Evolutionary conservation across 1,140 invertebrate species (phyloP).

Genomic region (Bombus confusus): DNA sequence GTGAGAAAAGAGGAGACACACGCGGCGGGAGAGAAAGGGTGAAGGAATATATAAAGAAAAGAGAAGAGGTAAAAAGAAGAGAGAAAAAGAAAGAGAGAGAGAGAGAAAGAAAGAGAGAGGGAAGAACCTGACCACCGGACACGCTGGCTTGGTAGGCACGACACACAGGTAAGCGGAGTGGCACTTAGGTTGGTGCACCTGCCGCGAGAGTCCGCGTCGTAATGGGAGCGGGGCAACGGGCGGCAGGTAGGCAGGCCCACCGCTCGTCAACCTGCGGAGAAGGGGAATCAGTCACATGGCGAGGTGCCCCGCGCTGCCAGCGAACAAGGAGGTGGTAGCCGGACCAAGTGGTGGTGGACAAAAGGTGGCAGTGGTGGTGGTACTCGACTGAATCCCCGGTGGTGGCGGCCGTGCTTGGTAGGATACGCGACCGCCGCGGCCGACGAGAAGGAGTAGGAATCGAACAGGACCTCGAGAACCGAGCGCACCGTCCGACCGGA

Average conservation of each 20-base stretch:
- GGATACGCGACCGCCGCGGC: slow-evolving; percentile 24
- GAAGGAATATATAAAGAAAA: not conserved
- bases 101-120: slow-evolving; percentile 55
- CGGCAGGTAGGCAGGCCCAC: slow-evolving; percentile 82
- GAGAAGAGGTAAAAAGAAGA: not conserved
- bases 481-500: slow-evolving; percentile 44
- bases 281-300: slow-evolving; percentile 82
- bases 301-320: slow-evolving; percentile 60
- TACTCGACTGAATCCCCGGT: slow-evolving; percentile 3
- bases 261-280: slow-evolving; percentile 78
- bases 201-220: slow-evolving; percentile 82
- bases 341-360: slow-evolving; percentile 56
- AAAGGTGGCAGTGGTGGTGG: slow-evolving; percentile 56
- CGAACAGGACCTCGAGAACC: slow-evolving; percentile 47
- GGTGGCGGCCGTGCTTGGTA: slow-evolving; percentile 12
- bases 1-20: slow-evolving; percentile 38
- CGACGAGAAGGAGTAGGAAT: slow-evolving; percentile 66
- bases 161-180: slow-evolving; percentile 75
- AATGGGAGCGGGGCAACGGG: slow-evolving; percentile 82
- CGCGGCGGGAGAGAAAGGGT: slow-evolving; percentile 1
- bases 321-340: slow-evolving; percentile 61
- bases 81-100: slow-evolving; percentile 20
- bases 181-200: slow-evolving; percentile 81
- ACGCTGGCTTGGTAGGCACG: slow-evolving; percentile 69
- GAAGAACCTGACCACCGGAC: slow-evolving; percentile 69